Evolutionary conservation across 30 jellyfish, hydroid and myxozoan genomes (phyloP).

Genomic region (Chrysaora quinquecirrha): DNA sequence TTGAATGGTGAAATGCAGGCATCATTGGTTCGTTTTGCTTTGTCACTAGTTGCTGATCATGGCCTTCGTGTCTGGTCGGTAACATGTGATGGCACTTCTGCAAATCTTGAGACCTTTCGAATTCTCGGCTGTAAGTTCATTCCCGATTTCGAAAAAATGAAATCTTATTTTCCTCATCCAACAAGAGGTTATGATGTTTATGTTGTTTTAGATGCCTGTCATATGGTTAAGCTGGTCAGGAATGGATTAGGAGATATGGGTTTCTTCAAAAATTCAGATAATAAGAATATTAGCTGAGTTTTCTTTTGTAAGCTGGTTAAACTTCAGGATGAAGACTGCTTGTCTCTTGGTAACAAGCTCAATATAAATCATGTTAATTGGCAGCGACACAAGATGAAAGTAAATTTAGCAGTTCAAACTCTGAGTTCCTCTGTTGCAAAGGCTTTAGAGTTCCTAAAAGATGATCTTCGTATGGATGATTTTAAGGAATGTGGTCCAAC

Average conservation of each 20-base stretch:
- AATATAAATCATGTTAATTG: no score
- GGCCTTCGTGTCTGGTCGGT: slow-evolving; percentile 33
- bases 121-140: slow-evolving; percentile 28
- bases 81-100: slow-evolving; percentile 63
- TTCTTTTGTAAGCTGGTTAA: not conserved
- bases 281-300: slow-evolving; percentile 31
- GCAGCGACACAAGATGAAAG: no score
- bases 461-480: no score
- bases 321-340: slow-evolving; percentile 44
- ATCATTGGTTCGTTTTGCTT: slow-evolving; percentile 23
- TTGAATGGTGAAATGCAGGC: slow-evolving; percentile 38
- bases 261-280: not conserved
- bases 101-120: no score
- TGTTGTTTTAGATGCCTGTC: slow-evolving; percentile 16
- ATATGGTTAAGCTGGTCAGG: slow-evolving; percentile 50
- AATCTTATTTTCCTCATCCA: not conserved
- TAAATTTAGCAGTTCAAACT: no score
- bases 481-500: no score
- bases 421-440: no score
- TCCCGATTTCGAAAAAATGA: not conserved
- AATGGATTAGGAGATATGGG: slow-evolving; percentile 38
- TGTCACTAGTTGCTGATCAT: slow-evolving; percentile 54
- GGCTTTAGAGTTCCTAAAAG: no score
- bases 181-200: not conserved
- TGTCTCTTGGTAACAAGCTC: no score